A percentile compares a stretch with the other conserved stretches of the same genome.
phyloP scores from a whole-genome alignment of 2,113 vertebrate species.

The Hydrolagus affinis region DNA sequence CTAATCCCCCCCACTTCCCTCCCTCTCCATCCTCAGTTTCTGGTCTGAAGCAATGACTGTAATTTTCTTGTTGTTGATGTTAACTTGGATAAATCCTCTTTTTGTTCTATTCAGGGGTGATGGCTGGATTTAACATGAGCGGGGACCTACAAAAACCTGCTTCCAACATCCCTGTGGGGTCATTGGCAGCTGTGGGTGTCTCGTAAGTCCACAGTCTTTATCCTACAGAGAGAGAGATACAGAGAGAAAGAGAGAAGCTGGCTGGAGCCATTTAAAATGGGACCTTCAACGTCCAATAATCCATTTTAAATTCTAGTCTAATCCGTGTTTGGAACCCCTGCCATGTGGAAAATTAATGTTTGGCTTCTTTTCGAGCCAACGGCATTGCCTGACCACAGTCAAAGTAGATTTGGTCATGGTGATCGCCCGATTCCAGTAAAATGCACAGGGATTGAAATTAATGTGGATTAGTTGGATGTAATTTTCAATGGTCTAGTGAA shows the following conservation, averaged over 20 bases:
- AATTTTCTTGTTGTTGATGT: background rate
- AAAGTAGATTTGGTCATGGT: background rate
- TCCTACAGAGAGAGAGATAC: background rate
- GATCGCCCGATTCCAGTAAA: background rate
- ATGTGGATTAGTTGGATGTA: background rate
- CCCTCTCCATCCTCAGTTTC: no score
- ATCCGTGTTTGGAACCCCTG: conserved; percentile 43
- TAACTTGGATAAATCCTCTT: conserved; percentile 15
- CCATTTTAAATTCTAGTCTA: conserved; percentile 43
- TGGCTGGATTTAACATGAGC: conserved; percentile 98
- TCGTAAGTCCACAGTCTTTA: conserved; percentile 66
- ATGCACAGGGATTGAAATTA: background rate
- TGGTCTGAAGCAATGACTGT: background rate
- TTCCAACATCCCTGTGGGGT: conserved; percentile 84
- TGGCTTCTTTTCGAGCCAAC: conserved; percentile 41
- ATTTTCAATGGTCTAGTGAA: background rate
- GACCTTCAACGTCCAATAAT: conserved; percentile 40
- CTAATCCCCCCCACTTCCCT: no score
- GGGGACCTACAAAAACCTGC: conserved; percentile 83
- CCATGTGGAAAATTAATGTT: conserved; percentile 50
- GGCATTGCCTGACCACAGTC: background rate
- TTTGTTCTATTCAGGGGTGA: conserved; percentile 70
- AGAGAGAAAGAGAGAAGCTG: conserved; percentile 13
- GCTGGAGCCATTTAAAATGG: background rate
- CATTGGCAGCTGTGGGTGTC: conserved; percentile 80